A percentile compares a stretch with the other conserved stretches of the same genome.
Conservation (phyloP, 1,140 invertebrate genomes). For the Pogonognathellus flavescens region DNA sequence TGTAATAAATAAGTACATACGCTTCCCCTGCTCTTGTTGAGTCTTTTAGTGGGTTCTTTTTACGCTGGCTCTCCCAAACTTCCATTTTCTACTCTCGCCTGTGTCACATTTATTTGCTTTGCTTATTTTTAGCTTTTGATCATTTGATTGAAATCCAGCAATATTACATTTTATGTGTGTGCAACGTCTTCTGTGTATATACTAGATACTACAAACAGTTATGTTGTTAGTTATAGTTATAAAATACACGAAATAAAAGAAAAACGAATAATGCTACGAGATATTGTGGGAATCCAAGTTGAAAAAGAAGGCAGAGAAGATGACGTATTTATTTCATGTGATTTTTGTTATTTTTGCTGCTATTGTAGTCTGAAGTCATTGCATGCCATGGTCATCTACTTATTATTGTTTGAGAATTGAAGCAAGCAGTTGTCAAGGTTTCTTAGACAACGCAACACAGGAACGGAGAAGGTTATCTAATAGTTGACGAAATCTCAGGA, state of each 20-base stretch:
- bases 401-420: not conserved
- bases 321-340: slow-evolving; percentile 42
- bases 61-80: no score
- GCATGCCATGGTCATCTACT: not conserved
- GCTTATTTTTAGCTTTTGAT: slow-evolving; percentile 34
- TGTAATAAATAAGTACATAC: not conserved
- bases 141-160: slow-evolving; percentile 41
- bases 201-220: no score
- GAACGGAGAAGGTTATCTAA: no score
- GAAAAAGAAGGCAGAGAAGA: slow-evolving; percentile 12
- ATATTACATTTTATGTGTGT: slow-evolving; percentile 19
- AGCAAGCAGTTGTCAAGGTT: slow-evolving; percentile 1
- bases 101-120: not conserved
- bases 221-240: no score
- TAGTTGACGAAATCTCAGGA: no score
- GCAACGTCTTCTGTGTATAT: not conserved
- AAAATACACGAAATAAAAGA: not conserved
- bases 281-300: not conserved
- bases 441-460: no score
- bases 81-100: no score
- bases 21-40: not conserved
- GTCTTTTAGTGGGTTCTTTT: no score
- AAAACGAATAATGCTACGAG: not conserved
- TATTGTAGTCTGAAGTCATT: not conserved
- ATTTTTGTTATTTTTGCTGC: not conserved